phyloP scores from a whole-genome alignment of 1,140 invertebrate genomes.

The Sycophaga agraensis region DNA sequence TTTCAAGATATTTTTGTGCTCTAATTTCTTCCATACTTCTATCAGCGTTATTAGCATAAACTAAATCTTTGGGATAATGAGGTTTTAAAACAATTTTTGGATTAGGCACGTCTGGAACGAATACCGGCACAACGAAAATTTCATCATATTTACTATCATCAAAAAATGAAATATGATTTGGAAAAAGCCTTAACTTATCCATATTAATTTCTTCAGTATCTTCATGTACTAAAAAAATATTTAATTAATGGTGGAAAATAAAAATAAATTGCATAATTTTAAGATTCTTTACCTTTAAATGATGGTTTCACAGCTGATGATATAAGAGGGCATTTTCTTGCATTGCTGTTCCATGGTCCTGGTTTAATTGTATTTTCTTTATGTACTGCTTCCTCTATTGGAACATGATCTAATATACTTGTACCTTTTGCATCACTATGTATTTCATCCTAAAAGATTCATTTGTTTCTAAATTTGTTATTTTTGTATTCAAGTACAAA shows the following conservation, averaged over 20 bases:
- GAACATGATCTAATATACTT: constrained; percentile 61
- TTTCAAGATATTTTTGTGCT: constrained; percentile 49
- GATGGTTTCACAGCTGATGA: constrained; percentile 40
- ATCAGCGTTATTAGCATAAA: constrained; percentile 65
- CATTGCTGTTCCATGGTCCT: constrained; percentile 63
- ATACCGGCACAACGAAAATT: constrained; percentile 61
- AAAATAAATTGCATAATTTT: too few species aligned
- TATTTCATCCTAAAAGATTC: constrained; percentile 41
- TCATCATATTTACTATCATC: constrained; percentile 60
- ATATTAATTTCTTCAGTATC: constrained; percentile 56
- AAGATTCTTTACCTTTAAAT: constrained; percentile 50
- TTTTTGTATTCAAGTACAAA: too few species aligned
- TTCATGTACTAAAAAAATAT: constrained; percentile 61
- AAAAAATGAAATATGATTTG: constrained; percentile 47
- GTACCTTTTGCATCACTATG: constrained; percentile 41
- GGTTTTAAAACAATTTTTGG: constrained; percentile 59
- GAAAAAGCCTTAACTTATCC: constrained; percentile 44
- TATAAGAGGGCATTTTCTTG: constrained; percentile 48
- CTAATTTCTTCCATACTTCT: constrained; percentile 70
- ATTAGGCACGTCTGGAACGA: constrained; percentile 64
- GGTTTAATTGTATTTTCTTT: constrained; percentile 67
- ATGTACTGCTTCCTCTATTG: constrained; percentile 60
- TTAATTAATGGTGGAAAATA: background rate
- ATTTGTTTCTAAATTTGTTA: too few species aligned
- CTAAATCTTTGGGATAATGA: constrained; percentile 56